Percentiles rank a stretch among this genome's conserved stretches.
Conservation (phyloP, 2,113 vertebrate genomes). For the Odontophorus gujanensis region DNA sequence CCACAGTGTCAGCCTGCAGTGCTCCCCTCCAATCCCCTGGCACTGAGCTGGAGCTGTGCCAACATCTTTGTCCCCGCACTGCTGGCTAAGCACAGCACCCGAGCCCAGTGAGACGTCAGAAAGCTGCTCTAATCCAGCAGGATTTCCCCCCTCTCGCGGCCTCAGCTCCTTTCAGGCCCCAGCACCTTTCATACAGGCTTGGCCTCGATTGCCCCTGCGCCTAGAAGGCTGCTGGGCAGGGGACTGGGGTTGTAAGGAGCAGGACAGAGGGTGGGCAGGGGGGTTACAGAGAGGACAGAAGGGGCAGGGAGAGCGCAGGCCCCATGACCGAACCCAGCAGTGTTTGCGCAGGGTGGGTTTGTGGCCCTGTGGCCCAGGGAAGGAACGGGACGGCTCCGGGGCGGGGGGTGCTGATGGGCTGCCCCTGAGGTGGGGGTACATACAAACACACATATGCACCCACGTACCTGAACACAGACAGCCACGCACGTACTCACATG, state of each 20-base stretch:
- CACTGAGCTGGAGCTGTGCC: rapidly evolving
- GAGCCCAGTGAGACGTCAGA: neutral
- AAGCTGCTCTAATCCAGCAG: constrained; percentile 32
- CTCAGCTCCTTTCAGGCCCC: neutral
- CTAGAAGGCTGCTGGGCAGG: neutral
- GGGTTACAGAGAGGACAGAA: too few species aligned
- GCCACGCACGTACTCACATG: too few species aligned
- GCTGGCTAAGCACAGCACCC: constrained; percentile 21
- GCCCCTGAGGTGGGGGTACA: too few species aligned
- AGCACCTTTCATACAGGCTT: constrained; percentile 26
- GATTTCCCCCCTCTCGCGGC: constrained; percentile 1
- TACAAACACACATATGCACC: too few species aligned
- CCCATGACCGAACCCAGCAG: neutral
- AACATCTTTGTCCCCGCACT: neutral
- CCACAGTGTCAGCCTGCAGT: neutral
- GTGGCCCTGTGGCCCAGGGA: neutral
- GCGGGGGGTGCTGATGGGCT: too few species aligned
- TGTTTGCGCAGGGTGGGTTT: constrained; percentile 36
- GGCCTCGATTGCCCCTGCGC: neutral
- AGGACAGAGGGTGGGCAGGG: rapidly evolving
- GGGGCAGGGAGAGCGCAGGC: too few species aligned
- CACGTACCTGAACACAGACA: too few species aligned
- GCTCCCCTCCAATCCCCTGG: neutral
- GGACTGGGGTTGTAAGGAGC: neutral
- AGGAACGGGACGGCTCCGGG: too few species aligned